Evolutionary conservation across 2,113 vertebrate genomes (phyloP), one percentile per base, ranked within the genome.

Genomic region (Amphiprion ocellaris): DNA sequence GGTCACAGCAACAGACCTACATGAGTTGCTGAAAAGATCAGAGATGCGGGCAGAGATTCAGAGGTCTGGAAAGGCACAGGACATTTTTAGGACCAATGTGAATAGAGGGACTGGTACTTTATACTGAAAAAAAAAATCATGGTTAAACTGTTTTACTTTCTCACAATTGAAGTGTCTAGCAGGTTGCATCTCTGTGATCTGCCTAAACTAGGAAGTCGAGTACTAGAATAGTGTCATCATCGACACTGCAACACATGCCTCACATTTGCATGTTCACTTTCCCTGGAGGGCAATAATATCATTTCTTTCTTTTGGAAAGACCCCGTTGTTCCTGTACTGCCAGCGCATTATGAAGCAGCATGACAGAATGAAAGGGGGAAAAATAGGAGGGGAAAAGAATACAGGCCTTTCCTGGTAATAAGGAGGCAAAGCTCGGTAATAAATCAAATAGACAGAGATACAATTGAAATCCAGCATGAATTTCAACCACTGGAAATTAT

Each of bases 371-470:
- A 69, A 78, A 52, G 24, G 53, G 10, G 3, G 10, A 60, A 83
- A 78, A 44, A 11, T 54, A 52, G n/a, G 19, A 9, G 9, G 37
- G 28, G 61, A 21, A 23, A 50, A 58, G 61, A 86, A 59, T 62
- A 56, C 24, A 61, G 71, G 72, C 55, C 84, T 90, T 90, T 90
- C 85, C 89, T 84, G 87, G 87, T 91, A 91, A 91, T 87, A 74
- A 77, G 72, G 69, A 77, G 71, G 74, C 75, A 84, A 81, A 86
- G 81, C 68, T 70, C 56, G 54, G 85, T 76, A 90, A 94, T 95
- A 95, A 94, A 94, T 94, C 93, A 94, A 92, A 82, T 63, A 80
- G 86, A 85, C 90, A 89, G 73, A 92, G 90, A 93, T 80, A 89
- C 89, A 94, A 91, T 88, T 93, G 88, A 89, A 94, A 87, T 88